Evolutionary conservation across 2,797 vertebrate genomes (phyloP).

Genomic region (Sebastes nivosus): DNA sequence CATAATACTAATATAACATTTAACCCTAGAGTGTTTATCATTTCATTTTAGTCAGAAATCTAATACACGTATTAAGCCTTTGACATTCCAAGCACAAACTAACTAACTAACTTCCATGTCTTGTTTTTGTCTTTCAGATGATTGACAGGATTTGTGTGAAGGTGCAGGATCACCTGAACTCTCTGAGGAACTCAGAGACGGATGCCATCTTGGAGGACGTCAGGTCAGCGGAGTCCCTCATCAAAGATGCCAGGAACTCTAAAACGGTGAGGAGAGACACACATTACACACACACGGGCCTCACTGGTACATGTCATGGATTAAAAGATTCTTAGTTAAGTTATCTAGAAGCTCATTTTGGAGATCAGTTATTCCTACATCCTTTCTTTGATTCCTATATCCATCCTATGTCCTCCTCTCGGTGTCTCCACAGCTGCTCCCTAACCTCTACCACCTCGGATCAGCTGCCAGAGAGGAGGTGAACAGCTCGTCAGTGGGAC

Average conservation of each 20-base stretch:
- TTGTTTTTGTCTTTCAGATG: constrained; percentile 84
- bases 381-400: constrained; percentile 79
- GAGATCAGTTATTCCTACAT: neutral
- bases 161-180: constrained; percentile 98
- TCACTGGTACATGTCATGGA: neutral
- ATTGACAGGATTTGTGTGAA: constrained; percentile 98
- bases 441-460: constrained; percentile 94
- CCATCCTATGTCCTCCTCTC: neutral
- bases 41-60: neutral
- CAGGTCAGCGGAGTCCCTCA: constrained; percentile 90
- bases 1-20: neutral
- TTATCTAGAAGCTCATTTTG: neutral
- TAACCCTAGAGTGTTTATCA: neutral
- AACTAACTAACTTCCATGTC: neutral
- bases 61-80: neutral
- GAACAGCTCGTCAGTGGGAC: constrained; percentile 84
- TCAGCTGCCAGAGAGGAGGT: constrained; percentile 87
- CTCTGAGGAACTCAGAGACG: constrained; percentile 88
- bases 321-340: neutral
- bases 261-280: constrained; percentile 88
- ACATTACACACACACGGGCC: neutral
- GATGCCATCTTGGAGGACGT: constrained; percentile 91
- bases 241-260: constrained; percentile 96
- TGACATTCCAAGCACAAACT: neutral
- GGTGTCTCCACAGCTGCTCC: constrained; percentile 85